Base-by-base conservation (phyloP, 2,797 vertebrate genomes). In the Coracias cyanogaster region DNA sequence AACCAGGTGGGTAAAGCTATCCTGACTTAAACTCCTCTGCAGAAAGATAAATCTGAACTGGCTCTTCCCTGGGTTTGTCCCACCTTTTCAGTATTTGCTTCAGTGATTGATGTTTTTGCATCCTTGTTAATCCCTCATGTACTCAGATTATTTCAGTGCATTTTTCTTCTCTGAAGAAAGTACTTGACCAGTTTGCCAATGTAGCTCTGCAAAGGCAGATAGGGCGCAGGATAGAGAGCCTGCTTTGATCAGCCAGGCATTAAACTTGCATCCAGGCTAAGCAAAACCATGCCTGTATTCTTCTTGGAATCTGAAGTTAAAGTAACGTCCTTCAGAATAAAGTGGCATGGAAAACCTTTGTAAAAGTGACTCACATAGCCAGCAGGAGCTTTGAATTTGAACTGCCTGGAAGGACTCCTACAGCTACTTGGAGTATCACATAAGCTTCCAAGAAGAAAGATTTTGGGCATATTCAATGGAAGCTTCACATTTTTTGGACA, bases 321-420 rank as follows among this genome's bases (percentile, higher is more conserved):
- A 45, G 55, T 80, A 89, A 67, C 73, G 86, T 64, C 71, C 74
- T 77, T 89, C 73, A 58, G 87, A 89, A 76, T 67, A 15, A 86
- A 90, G 39, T 58, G 45, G 19, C 39, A 25, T 41, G 81, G 90
- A 86, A 92, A 93, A 86, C 67, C 45, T 94, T 91, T 85, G 57
- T 54, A 45, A 48, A 62, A 82, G 67, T 80, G 89, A 94, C 55
- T 73, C 52, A 67, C 67, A 31, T 81, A 96, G 84, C 64, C 78
- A 77, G 60, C 91, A 89, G 67, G 31, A 87, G 60, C 71, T 92
- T 85, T 90, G 90, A 91, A 74, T 77, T 52, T 86, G 64, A 74
- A 92, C 80, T 91, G 78, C 41, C 57, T 92, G 49, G 81, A 54
- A 96, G 70, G 26, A 51, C 60, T 94, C 71, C 78, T 89, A 8